These are phyloP conservation scores for Smittia sp. DNA, from an alignment of 2,888 invertebrate species.

Conservation along the genomic window DNA sequence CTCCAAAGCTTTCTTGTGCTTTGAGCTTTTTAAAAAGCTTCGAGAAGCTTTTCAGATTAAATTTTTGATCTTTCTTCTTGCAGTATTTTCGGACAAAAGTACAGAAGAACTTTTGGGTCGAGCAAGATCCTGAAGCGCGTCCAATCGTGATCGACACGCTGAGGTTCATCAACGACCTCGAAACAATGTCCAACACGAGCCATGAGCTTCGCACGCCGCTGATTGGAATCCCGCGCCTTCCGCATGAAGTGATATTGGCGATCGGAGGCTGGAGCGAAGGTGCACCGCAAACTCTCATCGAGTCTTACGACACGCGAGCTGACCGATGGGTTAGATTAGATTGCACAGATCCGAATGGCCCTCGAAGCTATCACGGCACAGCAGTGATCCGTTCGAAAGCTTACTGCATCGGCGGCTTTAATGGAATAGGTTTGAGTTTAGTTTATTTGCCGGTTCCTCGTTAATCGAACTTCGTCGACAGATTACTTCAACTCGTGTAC, in stretches of 20 bases:
- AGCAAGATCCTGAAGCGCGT: slow-evolving; percentile 76
- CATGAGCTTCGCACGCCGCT: slow-evolving; percentile 81
- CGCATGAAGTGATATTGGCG: slow-evolving; percentile 84
- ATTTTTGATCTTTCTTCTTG: too few relatives aligned
- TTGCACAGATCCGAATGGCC: slow-evolving; percentile 77
- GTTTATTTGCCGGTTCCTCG: slow-evolving; percentile 57
- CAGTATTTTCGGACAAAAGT: slow-evolving; percentile 89
- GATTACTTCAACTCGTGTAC: slow-evolving; percentile 79
- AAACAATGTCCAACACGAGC: slow-evolving; percentile 76
- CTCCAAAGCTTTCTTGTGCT: neutral
- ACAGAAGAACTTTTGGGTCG: slow-evolving; percentile 82
- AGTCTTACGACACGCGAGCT: slow-evolving; percentile 85
- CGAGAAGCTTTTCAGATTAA: neutral
- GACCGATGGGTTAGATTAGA: slow-evolving; percentile 74
- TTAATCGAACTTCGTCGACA: neutral
- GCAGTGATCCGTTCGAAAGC: slow-evolving; percentile 81
- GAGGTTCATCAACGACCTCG: slow-evolving; percentile 87
- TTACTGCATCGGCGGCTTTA: slow-evolving; percentile 89
- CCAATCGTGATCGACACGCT: slow-evolving; percentile 88
- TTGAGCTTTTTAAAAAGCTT: too few relatives aligned
- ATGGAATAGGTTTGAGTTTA: slow-evolving; percentile 57
- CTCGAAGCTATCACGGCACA: slow-evolving; percentile 91
- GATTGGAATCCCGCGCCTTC: slow-evolving; percentile 78
- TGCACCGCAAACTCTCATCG: slow-evolving; percentile 63
- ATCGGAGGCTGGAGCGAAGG: slow-evolving; percentile 75